phyloP scores from a whole-genome alignment of 2,888 invertebrate genomes.

The Diploptera punctata region DNA sequence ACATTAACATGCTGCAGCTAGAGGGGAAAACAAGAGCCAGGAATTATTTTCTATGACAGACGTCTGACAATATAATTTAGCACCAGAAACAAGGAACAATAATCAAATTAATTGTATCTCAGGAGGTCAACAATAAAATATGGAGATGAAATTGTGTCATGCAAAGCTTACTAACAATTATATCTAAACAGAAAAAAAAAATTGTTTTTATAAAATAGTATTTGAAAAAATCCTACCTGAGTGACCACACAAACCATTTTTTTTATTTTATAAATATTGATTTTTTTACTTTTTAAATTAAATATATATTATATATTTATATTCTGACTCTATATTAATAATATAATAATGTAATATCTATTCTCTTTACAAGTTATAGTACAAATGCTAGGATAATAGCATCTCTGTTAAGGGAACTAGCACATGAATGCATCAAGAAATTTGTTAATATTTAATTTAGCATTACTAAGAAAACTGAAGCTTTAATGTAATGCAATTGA shows the following conservation, averaged over 20 bases:
- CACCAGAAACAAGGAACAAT: too few species aligned
- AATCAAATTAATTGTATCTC: too few species aligned
- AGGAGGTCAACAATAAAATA: background rate
- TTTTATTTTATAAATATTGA: conserved; percentile 34
- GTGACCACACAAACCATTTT: conserved; percentile 32
- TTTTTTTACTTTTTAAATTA: conserved; percentile 38
- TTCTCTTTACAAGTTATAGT: conserved; percentile 37
- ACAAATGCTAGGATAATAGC: conserved; percentile 35
- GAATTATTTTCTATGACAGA: too few species aligned
- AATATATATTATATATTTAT: conserved; percentile 43
- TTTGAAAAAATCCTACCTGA: conserved; percentile 27
- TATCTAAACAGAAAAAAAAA: background rate
- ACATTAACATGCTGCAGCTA: too few species aligned
- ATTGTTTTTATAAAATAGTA: conserved; percentile 23
- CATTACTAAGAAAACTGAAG: too few species aligned
- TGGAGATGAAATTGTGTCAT: background rate
- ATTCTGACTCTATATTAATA: conserved; percentile 38
- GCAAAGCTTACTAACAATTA: background rate
- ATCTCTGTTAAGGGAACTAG: too few species aligned
- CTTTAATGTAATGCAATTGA: too few species aligned
- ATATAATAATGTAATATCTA: conserved; percentile 36
- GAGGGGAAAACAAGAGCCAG: too few species aligned
- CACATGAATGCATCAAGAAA: too few species aligned
- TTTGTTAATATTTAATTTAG: too few species aligned
- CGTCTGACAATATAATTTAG: too few species aligned